Percentiles rank a stretch among this genome's conserved stretches.
Evolutionary conservation across 2,797 vertebrate genomes (phyloP).

Genomic region (Gymnopithys bicolor): DNA sequence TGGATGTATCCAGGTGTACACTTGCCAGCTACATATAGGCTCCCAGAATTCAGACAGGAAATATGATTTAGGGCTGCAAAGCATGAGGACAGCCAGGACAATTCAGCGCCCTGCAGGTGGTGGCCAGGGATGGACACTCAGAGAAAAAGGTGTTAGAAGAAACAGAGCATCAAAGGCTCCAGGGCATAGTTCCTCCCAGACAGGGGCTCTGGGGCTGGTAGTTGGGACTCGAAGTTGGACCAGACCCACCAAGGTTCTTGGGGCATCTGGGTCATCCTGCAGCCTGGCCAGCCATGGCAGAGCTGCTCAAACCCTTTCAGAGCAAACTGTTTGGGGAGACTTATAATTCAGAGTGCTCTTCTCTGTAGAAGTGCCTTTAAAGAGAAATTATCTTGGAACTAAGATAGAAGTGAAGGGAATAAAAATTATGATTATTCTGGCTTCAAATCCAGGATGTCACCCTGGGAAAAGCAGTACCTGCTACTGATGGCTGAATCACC

Average conservation of each 20-base stretch:
- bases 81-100: background rate
- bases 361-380: background rate
- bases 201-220: background rate
- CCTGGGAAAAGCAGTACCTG: background rate
- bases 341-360: background rate
- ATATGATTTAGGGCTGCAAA: background rate
- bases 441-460: background rate
- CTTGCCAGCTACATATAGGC: fast-evolving
- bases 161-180: background rate
- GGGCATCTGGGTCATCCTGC: background rate
- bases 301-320: background rate
- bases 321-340: background rate
- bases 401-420: background rate
- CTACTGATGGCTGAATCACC: background rate
- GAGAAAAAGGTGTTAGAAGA: background rate
- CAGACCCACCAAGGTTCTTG: background rate
- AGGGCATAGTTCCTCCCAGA: fast-evolving
- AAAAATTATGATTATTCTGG: background rate
- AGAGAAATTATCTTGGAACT: background rate
- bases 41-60: background rate
- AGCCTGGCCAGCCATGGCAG: background rate
- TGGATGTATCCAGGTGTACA: background rate
- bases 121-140: background rate
- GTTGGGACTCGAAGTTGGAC: background rate
- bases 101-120: background rate